phyloP scores from a whole-genome alignment of 2,797 vertebrate genomes.

The Microctenopoma lineatum region DNA sequence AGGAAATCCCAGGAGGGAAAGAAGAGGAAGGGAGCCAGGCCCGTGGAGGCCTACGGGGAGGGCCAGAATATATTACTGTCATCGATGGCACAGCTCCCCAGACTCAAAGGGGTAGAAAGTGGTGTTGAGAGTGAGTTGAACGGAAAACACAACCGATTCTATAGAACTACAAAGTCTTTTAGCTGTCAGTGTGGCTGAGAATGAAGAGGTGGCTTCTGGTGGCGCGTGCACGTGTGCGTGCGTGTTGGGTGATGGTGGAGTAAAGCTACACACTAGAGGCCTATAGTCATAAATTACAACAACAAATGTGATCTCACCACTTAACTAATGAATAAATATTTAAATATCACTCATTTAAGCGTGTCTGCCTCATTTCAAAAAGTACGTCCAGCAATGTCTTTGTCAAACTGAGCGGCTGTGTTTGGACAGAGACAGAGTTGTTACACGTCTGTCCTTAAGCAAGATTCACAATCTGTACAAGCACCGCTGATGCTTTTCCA shows the following conservation, averaged over 20 bases:
- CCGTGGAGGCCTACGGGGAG: constrained; percentile 57
- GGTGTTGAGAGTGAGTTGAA: constrained; percentile 42
- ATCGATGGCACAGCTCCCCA: constrained; percentile 50
- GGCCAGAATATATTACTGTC: constrained; percentile 76
- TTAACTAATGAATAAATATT: constrained; percentile 19
- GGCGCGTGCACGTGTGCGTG: neutral
- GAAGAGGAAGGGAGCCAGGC: constrained; percentile 61
- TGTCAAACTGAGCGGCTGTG: neutral
- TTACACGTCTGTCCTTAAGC: constrained; percentile 1
- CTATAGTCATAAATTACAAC: constrained; percentile 5
- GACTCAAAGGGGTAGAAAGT: constrained; percentile 50
- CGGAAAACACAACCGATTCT: constrained; percentile 44
- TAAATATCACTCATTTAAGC: constrained; percentile 24
- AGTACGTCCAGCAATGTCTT: constrained; percentile 5
- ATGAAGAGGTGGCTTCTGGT: constrained; percentile 19
- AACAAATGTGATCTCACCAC: constrained; percentile 30
- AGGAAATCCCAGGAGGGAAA: constrained; percentile 63
- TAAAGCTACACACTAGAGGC: neutral
- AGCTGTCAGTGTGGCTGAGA: constrained; percentile 49
- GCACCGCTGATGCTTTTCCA: neutral
- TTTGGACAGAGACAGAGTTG: neutral
- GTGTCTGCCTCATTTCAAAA: constrained; percentile 1
- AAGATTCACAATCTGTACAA: neutral
- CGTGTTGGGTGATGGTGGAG: constrained; percentile 2
- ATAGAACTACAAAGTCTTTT: constrained; percentile 57